Conservation (phyloP, 2,113 vertebrate species). For the Takifugu flavidus region DNA sequence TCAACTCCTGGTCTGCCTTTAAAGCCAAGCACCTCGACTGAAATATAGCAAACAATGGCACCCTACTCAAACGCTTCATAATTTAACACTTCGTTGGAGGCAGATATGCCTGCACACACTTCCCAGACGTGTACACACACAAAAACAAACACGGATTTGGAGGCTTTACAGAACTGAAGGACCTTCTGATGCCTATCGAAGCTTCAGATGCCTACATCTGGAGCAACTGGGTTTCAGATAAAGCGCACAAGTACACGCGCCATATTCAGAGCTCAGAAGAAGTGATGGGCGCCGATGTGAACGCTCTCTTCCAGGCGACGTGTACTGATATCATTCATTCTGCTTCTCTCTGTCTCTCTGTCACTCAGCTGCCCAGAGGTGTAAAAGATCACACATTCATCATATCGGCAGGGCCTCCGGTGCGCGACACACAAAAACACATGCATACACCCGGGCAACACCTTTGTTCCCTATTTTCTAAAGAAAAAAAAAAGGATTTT, state of each 20-base stretch:
- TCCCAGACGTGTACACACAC: slow-evolving; percentile 9
- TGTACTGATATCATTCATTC: slow-evolving; percentile 56
- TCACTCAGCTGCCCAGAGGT: slow-evolving; percentile 64
- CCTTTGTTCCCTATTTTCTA: slow-evolving; percentile 55
- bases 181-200: slow-evolving; percentile 39
- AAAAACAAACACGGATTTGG: slow-evolving; percentile 28
- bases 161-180: slow-evolving; percentile 21
- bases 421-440: slow-evolving; percentile 18
- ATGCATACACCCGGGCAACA: slow-evolving; percentile 27
- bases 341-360: slow-evolving; percentile 47
- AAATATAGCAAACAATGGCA: slow-evolving; percentile 49
- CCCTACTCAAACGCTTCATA: slow-evolving; percentile 46
- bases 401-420: slow-evolving; percentile 45
- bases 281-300: slow-evolving; percentile 33
- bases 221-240: slow-evolving; percentile 55
- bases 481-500: slow-evolving; percentile 56
- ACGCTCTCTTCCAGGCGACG: slow-evolving; percentile 56
- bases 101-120: slow-evolving; percentile 21
- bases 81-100: slow-evolving; percentile 56
- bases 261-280: slow-evolving; percentile 29
- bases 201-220: slow-evolving; percentile 38
- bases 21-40: slow-evolving; percentile 45
- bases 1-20: slow-evolving; percentile 39
- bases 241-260: slow-evolving; percentile 23
- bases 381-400: slow-evolving; percentile 63